A percentile compares a stretch with the other conserved stretches of the same genome.
Conservation (phyloP, 2,888 invertebrate genomes). For the Cephus pulcher region DNA sequence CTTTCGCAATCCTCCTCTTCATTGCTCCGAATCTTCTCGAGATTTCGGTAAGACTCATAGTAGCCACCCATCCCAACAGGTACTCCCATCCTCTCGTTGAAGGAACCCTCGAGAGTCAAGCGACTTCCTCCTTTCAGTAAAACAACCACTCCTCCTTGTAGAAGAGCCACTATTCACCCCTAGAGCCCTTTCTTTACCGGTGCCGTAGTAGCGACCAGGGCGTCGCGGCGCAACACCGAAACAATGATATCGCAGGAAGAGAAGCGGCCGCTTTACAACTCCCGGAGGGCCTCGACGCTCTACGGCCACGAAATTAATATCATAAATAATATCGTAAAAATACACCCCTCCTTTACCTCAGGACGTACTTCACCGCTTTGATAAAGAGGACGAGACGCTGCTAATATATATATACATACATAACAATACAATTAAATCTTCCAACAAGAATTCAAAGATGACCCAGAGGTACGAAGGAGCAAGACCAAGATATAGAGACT, state of each 20-base stretch:
- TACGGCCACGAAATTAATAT: slow-evolving; percentile 62
- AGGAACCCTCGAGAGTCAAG: no score
- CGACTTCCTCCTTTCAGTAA: slow-evolving; percentile 53
- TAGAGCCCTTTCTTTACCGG: slow-evolving; percentile 57
- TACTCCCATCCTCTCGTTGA: no score
- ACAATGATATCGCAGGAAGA: slow-evolving; percentile 65
- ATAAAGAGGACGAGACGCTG: no score
- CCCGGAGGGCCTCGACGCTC: slow-evolving; percentile 51
- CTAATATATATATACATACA: no score
- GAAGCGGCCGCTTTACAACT: slow-evolving; percentile 62
- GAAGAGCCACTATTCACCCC: slow-evolving; percentile 58
- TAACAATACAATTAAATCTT: no score
- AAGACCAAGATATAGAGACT: no score
- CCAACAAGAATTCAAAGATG: no score
- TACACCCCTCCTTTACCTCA: slow-evolving; percentile 36
- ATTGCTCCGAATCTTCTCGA: no score
- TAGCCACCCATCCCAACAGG: no score
- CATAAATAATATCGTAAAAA: slow-evolving; percentile 66
- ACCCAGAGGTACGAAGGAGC: no score
- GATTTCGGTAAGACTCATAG: no score
- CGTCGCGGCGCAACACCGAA: slow-evolving; percentile 43
- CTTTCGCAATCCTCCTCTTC: slow-evolving; percentile 24
- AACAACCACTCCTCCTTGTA: slow-evolving; percentile 34
- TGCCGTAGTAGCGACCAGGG: slow-evolving; percentile 31
- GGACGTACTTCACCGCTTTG: neutral